A percentile compares a stretch with the other conserved stretches of the same genome.
Conservation (phyloP, 35 echinoderm and acorn worm genomes). For the Ophiothrix spiculata region DNA sequence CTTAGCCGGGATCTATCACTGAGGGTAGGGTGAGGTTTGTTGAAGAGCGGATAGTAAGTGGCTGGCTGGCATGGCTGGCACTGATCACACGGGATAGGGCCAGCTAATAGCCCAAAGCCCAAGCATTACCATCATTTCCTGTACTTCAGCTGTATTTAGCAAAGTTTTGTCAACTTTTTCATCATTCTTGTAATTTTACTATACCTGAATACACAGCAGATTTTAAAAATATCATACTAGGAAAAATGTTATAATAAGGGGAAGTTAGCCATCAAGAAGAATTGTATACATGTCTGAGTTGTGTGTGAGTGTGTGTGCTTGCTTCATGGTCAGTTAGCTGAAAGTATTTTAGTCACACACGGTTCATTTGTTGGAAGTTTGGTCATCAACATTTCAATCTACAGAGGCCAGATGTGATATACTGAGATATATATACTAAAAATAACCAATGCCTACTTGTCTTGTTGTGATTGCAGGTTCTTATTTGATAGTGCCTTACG, state of each 20-base stretch:
- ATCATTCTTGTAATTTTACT: neutral
- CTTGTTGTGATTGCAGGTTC: constrained; percentile 26
- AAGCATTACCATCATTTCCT: neutral
- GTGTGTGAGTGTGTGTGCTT: neutral
- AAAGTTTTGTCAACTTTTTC: neutral
- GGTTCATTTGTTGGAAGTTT: neutral
- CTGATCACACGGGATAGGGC: neutral
- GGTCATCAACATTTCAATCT: neutral
- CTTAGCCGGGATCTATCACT: no score
- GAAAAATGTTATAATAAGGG: neutral
- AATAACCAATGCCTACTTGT: neutral
- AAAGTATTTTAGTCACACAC: neutral
- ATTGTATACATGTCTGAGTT: neutral
- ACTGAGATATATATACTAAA: neutral
- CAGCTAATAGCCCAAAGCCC: neutral
- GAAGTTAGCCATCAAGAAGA: neutral
- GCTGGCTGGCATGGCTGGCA: no score
- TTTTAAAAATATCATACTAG: neutral
- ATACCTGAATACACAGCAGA: neutral
- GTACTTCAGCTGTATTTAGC: neutral
- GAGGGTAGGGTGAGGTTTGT: no score
- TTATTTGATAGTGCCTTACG: constrained; percentile 62
- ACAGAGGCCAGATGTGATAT: neutral
- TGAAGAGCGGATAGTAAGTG: no score
- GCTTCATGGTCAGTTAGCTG: neutral